phyloP scores from a whole-genome alignment of 2,113 vertebrate species.

The Elephas maximus region DNA sequence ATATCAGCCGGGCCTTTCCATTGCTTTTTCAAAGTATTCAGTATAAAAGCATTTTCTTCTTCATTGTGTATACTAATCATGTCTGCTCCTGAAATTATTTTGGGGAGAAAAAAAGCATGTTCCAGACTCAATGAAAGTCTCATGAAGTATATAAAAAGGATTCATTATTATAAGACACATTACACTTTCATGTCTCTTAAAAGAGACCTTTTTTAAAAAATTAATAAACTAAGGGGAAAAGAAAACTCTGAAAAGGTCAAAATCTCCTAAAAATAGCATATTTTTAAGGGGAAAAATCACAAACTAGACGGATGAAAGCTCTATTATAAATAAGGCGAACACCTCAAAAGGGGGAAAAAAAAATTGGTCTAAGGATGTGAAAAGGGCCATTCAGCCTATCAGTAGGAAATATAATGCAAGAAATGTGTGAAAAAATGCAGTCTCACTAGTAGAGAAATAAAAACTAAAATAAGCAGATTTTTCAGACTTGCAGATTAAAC shows the following conservation, averaged over 20 bases:
- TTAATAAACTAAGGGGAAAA: not conserved
- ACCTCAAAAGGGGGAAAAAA: not conserved
- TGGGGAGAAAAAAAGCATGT: conserved; percentile 24
- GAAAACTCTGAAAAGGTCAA: not conserved
- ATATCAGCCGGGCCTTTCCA: conserved; percentile 83
- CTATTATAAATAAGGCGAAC: not conserved
- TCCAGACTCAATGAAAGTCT: conserved; percentile 47
- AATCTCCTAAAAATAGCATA: not conserved
- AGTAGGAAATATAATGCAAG: conserved; percentile 23
- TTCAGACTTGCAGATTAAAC: not conserved
- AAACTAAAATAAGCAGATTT: conserved; percentile 26
- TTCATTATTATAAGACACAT: not conserved
- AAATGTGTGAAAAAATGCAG: conserved; percentile 24
- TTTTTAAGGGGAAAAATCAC: conserved; percentile 35
- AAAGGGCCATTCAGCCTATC: conserved; percentile 29
- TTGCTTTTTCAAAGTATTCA: conserved; percentile 78
- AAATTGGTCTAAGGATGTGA: not conserved
- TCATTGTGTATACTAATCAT: conserved; percentile 87
- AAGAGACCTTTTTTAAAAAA: not conserved
- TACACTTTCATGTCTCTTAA: not conserved
- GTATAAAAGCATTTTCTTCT: conserved; percentile 87
- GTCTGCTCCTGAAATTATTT: conserved; percentile 84
- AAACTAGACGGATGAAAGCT: conserved; percentile 12
- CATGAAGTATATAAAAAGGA: conserved; percentile 15
- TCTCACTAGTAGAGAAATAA: conserved; percentile 13